Conservation (phyloP, 2,888 invertebrate species). For the Nysson spinosus region DNA sequence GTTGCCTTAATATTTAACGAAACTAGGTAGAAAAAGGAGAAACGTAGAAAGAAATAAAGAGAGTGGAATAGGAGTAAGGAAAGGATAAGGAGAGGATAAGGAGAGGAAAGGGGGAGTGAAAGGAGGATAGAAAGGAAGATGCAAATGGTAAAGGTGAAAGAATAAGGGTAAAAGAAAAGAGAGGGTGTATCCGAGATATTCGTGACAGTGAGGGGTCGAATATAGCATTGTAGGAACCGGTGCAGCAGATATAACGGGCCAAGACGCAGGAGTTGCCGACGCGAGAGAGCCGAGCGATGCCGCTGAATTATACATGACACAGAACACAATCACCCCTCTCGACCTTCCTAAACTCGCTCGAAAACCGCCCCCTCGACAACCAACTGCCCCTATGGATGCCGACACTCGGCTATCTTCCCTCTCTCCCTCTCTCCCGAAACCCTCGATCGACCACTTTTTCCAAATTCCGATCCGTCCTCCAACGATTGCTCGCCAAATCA, state of each 20-base stretch:
- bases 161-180: constrained; percentile 10
- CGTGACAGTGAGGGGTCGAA: constrained; percentile 60
- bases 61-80: not conserved
- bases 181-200: constrained; percentile 54
- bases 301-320: constrained; percentile 71
- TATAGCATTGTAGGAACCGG: constrained; percentile 52
- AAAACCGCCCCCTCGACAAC: constrained; percentile 58
- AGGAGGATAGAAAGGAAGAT: constrained; percentile 5
- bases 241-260: constrained; percentile 64
- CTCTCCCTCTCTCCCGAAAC: constrained; percentile 38
- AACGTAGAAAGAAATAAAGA: constrained; percentile 1
- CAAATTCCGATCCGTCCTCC: constrained; percentile 4
- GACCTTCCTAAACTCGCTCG: constrained; percentile 53
- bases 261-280: constrained; percentile 66
- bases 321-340: constrained; percentile 71
- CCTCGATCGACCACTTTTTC: constrained; percentile 40
- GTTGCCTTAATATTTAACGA: too few relatives aligned
- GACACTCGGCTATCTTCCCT: constrained; percentile 50
- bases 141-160: constrained; percentile 4
- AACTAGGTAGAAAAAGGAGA: constrained; percentile 1
- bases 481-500: constrained; percentile 3
- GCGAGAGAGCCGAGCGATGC: constrained; percentile 69
- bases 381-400: constrained; percentile 58
- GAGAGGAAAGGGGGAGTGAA: not conserved
- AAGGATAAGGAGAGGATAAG: not conserved